phyloP scores from a whole-genome alignment of 1,140 invertebrate species.

The Drosophila truncata region DNA sequence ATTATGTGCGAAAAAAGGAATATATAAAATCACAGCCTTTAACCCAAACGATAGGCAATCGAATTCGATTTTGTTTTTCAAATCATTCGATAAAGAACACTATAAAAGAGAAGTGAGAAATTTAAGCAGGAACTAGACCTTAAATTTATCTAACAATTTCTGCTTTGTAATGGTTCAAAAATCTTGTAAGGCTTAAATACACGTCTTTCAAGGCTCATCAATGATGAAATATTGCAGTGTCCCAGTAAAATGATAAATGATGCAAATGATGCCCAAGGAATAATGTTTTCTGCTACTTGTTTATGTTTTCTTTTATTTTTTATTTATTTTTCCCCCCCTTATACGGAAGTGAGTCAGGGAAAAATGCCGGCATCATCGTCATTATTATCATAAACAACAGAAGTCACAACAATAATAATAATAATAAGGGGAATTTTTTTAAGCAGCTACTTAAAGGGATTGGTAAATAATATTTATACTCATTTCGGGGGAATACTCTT shows the following conservation, averaged over 20 bases:
- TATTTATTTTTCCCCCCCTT: neutral
- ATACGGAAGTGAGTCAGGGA: conserved; percentile 34
- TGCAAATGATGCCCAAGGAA: conserved; percentile 16
- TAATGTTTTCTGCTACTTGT: conserved; percentile 28
- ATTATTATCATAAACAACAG: conserved; percentile 33
- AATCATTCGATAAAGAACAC: neutral
- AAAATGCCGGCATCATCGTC: conserved; percentile 53
- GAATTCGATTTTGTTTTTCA: neutral
- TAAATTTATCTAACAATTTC: conserved; percentile 5
- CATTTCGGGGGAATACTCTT: conserved; percentile 9
- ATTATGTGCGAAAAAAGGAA: neutral
- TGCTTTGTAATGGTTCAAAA: neutral
- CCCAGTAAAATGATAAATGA: conserved; percentile 39
- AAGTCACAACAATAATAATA: conserved; percentile 33
- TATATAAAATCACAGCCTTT: conserved; percentile 9
- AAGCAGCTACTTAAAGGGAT: conserved; percentile 23
- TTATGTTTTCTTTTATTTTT: conserved; percentile 8
- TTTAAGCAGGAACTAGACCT: neutral
- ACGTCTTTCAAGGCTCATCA: neutral
- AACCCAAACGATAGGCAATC: conserved; percentile 6
- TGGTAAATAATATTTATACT: conserved; percentile 34
- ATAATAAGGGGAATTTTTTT: conserved; percentile 16
- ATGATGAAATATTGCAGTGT: conserved; percentile 7
- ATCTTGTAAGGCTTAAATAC: neutral
- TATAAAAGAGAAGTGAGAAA: neutral